Conservation (phyloP, 2,888 invertebrate genomes). For the Achlya flavicornis region DNA sequence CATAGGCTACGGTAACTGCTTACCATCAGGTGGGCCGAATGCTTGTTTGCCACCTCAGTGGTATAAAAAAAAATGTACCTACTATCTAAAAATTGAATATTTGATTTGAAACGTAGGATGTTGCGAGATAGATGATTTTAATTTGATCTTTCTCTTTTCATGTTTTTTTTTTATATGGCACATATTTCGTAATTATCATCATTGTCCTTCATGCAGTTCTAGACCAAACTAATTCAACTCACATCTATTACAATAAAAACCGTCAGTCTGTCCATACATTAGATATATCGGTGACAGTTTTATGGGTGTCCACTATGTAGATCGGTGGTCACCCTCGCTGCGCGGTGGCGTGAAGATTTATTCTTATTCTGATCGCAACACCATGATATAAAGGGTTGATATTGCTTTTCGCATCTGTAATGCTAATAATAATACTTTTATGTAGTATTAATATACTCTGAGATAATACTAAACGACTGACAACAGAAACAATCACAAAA, state of each 20-base stretch:
- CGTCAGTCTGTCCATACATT: constrained; percentile 46
- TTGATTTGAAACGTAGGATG: too few relatives aligned
- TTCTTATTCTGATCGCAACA: constrained; percentile 45
- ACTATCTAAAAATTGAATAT: too few relatives aligned
- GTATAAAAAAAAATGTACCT: too few relatives aligned
- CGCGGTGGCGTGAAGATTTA: constrained; percentile 46
- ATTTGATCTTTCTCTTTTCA: too few relatives aligned
- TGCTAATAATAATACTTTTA: constrained; percentile 3
- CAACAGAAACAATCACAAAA: too few relatives aligned
- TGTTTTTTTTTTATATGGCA: neutral
- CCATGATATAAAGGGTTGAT: constrained; percentile 43
- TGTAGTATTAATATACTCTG: too few relatives aligned
- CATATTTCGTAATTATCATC: neutral
- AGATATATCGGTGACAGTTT: constrained; percentile 65
- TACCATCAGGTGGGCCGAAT: too few relatives aligned
- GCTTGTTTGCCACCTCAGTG: too few relatives aligned
- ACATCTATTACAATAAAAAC: constrained; percentile 36
- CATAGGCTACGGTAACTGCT: too few relatives aligned
- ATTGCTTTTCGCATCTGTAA: constrained; percentile 17
- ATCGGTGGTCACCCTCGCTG: constrained; percentile 43
- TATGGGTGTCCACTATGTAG: constrained; percentile 50
- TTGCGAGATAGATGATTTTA: too few relatives aligned
- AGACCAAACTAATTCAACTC: constrained; percentile 21
- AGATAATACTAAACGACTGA: too few relatives aligned
- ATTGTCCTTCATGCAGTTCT: neutral